Evolutionary conservation across 2,888 invertebrate species (phyloP), one percentile per base, ranked within the genome.

Genomic region (Podotricha telesiphe): DNA sequence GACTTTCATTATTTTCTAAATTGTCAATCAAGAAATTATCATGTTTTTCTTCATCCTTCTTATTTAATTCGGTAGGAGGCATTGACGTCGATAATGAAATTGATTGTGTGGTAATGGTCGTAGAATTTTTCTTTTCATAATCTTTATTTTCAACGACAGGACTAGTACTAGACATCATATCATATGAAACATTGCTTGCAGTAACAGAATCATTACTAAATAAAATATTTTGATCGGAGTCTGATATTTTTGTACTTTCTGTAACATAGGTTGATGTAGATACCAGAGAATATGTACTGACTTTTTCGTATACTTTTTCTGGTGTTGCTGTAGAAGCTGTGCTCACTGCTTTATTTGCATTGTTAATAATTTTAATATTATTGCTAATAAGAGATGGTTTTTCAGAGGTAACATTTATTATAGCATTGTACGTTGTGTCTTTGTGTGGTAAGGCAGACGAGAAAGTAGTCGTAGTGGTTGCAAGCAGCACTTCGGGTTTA

Each of bases 21-120:
- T 71, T 70, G 68, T 70, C 69, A 58, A 76, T 73, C n/a, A 73
- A 67, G 58, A 40, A 45, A 66, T 72, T 67, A 8, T 67, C 56
- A 63, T 75, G 72, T 19, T 73, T 75, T 69, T 76, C 70, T 56
- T 71, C 45, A 51, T 69, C 68, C 28, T 70, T 73, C 17, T 73
- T 63, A 15, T 73, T 66, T 53, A 84, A 79, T 80, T 89, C 86
- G 19, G 88, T 89, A 7, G 89, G 85, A 17, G 89, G 84, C 8
- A 81, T 78, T 17, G 87, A 83, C 34, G 88, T 88, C 17, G 90
- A 91, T 37, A 91, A 89, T 22, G 90, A 89, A 4, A 91, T 85
- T 28, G 93, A 92, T 75, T 93, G 92, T 51, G 92, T 92, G 3
- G 91, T 92, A 56, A 91, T 79, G 11, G 90, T 92, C 15, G 91